Base-by-base conservation (phyloP, 2,113 vertebrate genomes). In the Dipodomys ordii region DNA sequence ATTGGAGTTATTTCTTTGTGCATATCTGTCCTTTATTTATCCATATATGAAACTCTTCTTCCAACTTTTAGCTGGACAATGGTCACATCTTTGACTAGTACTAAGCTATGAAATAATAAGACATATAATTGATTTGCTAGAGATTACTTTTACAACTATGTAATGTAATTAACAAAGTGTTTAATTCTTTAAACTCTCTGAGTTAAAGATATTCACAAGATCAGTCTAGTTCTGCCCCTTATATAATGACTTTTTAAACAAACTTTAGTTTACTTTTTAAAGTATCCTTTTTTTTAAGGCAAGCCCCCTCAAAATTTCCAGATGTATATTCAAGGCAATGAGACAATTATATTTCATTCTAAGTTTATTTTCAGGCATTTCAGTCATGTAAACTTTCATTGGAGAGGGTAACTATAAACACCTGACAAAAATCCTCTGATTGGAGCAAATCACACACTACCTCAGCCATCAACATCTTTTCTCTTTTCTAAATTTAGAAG, bases 401-500 rank as follows among this genome's bases (percentile, higher is more conserved):
- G 32, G 44, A 74, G 49, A 90, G 30, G 10, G n/a, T n/a, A 71
- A 46, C 0, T 57, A 72, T 64, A 92, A 96, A 91, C 92, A 94
- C 83, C 87, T 81, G 80, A 89, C 86, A 93, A 92, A 86, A 96
- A 82, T 68, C 35, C 7, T 71, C 86, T 96, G 91, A 94, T 94
- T 96, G 92, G 83, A 96, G 44, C 60, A 93, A 96, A 91, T 96
- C 92, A 92, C 67, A 86, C 0, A 10, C 53, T 73, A 94, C 79
- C 83, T 92, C 80, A 88, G 73, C 46, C 80, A 97, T 95, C 83
- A 96, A 72, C 60, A 87, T 91, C 68, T 81, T 95, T 94, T 91
- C 19, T 76, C 32, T 92, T 88, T 93, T 76, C 86, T 92, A 88
- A 96, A 96, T 96, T 95, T 95, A 93, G 87, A 78, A 88, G 16